Conservation (phyloP, 2,888 invertebrate species). For the Parthenolecanium corni region DNA sequence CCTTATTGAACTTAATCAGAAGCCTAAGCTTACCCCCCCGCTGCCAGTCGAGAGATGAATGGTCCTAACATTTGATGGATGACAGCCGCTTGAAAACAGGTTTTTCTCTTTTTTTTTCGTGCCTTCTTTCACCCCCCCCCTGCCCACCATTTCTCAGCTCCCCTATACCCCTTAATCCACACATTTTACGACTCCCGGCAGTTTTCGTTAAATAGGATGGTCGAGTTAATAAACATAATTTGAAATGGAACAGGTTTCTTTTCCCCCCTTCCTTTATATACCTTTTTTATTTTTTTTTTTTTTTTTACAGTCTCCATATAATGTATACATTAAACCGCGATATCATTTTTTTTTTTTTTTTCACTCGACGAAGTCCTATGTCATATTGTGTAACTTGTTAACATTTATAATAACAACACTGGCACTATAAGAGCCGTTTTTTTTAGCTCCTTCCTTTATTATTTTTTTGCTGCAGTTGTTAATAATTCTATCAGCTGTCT, state of each 20-base stretch:
- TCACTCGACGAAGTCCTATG: constrained; percentile 24
- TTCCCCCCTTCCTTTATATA: neutral
- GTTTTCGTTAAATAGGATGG: constrained; percentile 27
- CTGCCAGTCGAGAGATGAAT: constrained; percentile 28
- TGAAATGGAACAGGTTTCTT: constrained; percentile 27
- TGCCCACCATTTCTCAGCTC: no score
- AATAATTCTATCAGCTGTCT: constrained; percentile 29
- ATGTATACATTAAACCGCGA: constrained; percentile 28
- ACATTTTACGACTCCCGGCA: constrained; percentile 1
- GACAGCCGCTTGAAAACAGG: constrained; percentile 28
- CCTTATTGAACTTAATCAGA: constrained; percentile 30
- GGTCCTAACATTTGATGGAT: constrained; percentile 28
- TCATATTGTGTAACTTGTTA: constrained; percentile 28
- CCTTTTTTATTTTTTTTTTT: constrained; percentile 4
- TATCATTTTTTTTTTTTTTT: constrained; percentile 19
- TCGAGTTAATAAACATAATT: constrained; percentile 29
- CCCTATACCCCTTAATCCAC: no score
- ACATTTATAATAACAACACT: constrained; percentile 28
- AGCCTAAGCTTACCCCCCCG: constrained; percentile 28
- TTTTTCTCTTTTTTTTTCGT: constrained; percentile 20
- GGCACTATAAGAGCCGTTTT: constrained; percentile 11
- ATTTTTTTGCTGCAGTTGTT: constrained; percentile 6
- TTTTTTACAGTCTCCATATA: neutral
- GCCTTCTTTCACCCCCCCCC: neutral
- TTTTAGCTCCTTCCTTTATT: no score